These are phyloP conservation scores for Dolichoris vasculosae DNA, from an alignment of 1,140 invertebrate species.

Conservation along the genomic window DNA sequence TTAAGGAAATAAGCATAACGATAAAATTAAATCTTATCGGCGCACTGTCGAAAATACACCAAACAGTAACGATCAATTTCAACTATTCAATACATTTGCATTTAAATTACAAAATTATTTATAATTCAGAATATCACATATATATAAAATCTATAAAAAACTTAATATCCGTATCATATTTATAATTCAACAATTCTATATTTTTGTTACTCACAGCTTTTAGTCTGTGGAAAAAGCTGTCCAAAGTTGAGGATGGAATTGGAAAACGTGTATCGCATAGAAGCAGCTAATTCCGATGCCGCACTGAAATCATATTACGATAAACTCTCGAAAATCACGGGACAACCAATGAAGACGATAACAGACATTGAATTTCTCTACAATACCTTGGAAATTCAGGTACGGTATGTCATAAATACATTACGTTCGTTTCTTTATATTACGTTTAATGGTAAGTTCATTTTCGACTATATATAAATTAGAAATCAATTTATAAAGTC, in stretches of 20 bases:
- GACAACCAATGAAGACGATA: constrained; percentile 79
- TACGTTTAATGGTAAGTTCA: neutral
- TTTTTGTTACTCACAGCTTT: constrained; percentile 13
- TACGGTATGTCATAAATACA: constrained; percentile 50
- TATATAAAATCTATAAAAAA: too few relatives aligned
- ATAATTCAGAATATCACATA: too few relatives aligned
- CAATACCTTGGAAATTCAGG: constrained; percentile 83
- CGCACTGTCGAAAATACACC: too few relatives aligned
- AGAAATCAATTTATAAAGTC: too few relatives aligned
- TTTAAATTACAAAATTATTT: too few relatives aligned
- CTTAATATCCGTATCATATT: neutral
- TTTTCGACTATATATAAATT: too few relatives aligned
- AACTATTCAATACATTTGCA: too few relatives aligned
- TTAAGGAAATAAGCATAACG: too few relatives aligned
- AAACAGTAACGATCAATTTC: too few relatives aligned
- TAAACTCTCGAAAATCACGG: constrained; percentile 79
- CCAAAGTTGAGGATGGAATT: constrained; percentile 78
- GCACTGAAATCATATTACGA: constrained; percentile 74
- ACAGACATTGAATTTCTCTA: constrained; percentile 84
- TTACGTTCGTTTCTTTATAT: neutral
- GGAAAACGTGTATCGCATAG: constrained; percentile 73
- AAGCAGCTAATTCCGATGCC: constrained; percentile 53
- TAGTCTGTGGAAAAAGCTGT: constrained; percentile 78
- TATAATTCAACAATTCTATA: neutral
- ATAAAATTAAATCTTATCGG: too few relatives aligned